Evolutionary conservation across 2,797 vertebrate genomes (phyloP).

Genomic region (Rallus crepitans): DNA sequence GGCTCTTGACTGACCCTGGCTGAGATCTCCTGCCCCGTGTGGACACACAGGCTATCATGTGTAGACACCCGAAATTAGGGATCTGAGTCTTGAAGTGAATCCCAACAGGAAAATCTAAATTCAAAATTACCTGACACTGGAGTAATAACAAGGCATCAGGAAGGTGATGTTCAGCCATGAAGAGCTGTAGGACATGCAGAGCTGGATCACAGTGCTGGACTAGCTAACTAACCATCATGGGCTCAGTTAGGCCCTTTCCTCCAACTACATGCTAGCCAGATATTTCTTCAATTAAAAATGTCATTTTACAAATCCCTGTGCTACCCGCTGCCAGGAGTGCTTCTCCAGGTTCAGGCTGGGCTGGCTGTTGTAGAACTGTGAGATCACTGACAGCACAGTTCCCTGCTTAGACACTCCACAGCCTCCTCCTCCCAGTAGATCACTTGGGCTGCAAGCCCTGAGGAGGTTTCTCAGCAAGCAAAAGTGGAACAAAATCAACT

Average conservation of each 20-base stretch:
- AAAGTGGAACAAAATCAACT: neutral
- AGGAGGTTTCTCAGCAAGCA: neutral
- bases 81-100: neutral
- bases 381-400: neutral
- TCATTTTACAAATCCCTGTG: too few species aligned
- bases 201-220: neutral
- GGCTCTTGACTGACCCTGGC: neutral
- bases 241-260: neutral
- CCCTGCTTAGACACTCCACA: rapidly evolving
- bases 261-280: neutral
- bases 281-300: neutral
- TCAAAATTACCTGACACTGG: neutral
- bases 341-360: neutral
- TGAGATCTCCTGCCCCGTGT: neutral
- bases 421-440: neutral
- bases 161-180: neutral
- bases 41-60: rapidly evolving
- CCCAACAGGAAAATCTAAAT: neutral
- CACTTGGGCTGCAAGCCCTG: neutral
- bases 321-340: neutral
- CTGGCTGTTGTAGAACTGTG: neutral
- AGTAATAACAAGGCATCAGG: neutral
- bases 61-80: neutral
- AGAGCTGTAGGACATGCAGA: neutral
- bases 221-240: neutral